Base-by-base conservation (phyloP, 2,888 invertebrate genomes). In the Plagodis pulveraria region DNA sequence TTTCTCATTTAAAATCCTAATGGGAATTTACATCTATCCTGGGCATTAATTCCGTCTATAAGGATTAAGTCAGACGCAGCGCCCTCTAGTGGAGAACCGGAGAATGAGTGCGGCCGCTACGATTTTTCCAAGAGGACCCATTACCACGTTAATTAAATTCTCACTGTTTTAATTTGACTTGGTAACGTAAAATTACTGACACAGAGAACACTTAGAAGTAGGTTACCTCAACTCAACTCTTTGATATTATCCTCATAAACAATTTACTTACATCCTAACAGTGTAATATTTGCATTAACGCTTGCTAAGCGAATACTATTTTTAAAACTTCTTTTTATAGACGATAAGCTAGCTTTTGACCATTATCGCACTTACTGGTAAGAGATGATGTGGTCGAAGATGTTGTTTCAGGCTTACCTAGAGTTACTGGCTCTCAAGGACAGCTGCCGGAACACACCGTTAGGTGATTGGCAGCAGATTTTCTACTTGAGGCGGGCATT, bases 81-180 rank as follows among this genome's bases (percentile, higher is more conserved):
- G 70, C 68, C 72, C 73, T 64, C 80, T 81, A 72, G 62, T 76
- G 71, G 54, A 10, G 40, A 40, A 10, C 40, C 40, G 40, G 40
- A 40, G 10, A 40, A 40, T 40, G 40, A 10, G 40, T 5, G 10
- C 63, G 58, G 48, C 61, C 65, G 76, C 76, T 72, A 74, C 80
- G 79, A 86, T 87, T 89, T 89, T 89, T 87, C 77, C 84, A 84
- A 84, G 81, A 80, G 85, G 76, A 74, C 78, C 86, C 86, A 89
- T 89, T 89, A 89, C 82, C 86, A 83, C 87, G 86, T 89, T 86
- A 87, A 89, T 89, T 89, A 84, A 89, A 89, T 86, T 80, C 87
- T 89, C 84, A 86, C 83, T 86, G 86, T 86, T 88, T 87, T 89
- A 89, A 89, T 89, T 88, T 87, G 83, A 87, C 81, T 88, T 82